Evolutionary conservation across 2,113 vertebrate genomes (phyloP), one percentile per base, ranked within the genome.

Genomic region (Epinephelus cyanopodus): DNA sequence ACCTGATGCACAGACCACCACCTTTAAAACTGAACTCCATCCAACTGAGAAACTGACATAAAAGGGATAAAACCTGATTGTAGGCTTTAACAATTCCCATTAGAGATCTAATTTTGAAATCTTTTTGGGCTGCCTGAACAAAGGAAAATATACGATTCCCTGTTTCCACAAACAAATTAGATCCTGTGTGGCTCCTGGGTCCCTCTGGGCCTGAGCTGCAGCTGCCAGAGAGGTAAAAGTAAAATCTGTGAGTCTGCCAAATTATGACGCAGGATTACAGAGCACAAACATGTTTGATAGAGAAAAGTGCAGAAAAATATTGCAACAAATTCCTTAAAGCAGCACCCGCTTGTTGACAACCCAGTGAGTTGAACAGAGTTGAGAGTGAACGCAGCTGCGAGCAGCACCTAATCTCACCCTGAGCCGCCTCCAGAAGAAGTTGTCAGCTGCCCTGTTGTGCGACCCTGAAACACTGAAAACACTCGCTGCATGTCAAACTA

Each of bases 401-500:
- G 63, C 56, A 60, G 58, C 67, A 60, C 33, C 48, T n/a, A 18
- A 4, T 47, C 66, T 74, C 47, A 9, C 14, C 42, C 27, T n/a
- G 42, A 77, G 25, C 14, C 2, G 25, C 62, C 62, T 39, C 52
- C 45, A 48, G 52, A 65, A 42, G n/a, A n/a, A 66, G 66, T 77
- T 70, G 54, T 56, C 62, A 21, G 72, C 63, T 62, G 54, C 61
- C 60, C 17, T 29, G 54, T 27, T 58, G 60, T 68, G 77, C 75
- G 50, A 84, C 63, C 66, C 76, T 0, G 3, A 83, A 83, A 62
- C 67, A 29, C 25, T 1, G 13, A 79, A 70, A 83, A 60, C 48
- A 27, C 61, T 53, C 2, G 6, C 83, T 65, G 45, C 33, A 42
- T 89, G 85, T 92, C 78, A 64, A 42, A 87, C 87, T 76, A 85